Evolutionary conservation across 2,888 invertebrate genomes (phyloP).

Genomic region (Parascotia fuliginaria): DNA sequence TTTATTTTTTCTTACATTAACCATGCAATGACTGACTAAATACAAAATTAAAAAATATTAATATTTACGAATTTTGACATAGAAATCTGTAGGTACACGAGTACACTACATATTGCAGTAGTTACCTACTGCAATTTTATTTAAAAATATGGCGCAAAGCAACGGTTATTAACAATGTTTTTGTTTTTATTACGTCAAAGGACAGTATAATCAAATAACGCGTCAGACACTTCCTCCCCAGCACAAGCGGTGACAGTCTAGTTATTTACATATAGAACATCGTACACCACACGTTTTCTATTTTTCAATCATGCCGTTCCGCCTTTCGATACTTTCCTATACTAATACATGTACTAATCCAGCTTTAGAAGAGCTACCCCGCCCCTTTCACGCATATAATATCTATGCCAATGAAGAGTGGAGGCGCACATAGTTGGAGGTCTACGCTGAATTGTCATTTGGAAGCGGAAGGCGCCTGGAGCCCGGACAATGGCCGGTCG

Average conservation of each 20-base stretch:
- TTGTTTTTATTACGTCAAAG: conserved; percentile 22
- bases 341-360: conserved; percentile 64
- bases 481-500: conserved; percentile 78
- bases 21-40: neutral
- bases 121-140: too few species aligned
- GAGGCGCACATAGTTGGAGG: conserved; percentile 58
- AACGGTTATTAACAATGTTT: conserved; percentile 11
- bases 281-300: conserved; percentile 71
- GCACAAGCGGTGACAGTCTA: conserved; percentile 54
- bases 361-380: conserved; percentile 51
- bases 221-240: conserved; percentile 47
- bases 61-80: neutral
- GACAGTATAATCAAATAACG: conserved; percentile 39
- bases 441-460: conserved; percentile 61
- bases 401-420: conserved; percentile 52
- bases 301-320: conserved; percentile 81
- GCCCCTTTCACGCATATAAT: conserved; percentile 46
- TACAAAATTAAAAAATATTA: conserved; percentile 5
- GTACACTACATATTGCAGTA: too few species aligned
- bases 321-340: conserved; percentile 82
- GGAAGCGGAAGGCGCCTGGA: conserved; percentile 75
- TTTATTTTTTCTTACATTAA: neutral
- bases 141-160: neutral
- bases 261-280: conserved; percentile 68
- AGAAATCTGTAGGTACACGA: neutral